Percentiles rank a stretch among this genome's conserved stretches.
Conservation (phyloP, 2,797 vertebrate species). For the Peromyscus nudipes region DNA sequence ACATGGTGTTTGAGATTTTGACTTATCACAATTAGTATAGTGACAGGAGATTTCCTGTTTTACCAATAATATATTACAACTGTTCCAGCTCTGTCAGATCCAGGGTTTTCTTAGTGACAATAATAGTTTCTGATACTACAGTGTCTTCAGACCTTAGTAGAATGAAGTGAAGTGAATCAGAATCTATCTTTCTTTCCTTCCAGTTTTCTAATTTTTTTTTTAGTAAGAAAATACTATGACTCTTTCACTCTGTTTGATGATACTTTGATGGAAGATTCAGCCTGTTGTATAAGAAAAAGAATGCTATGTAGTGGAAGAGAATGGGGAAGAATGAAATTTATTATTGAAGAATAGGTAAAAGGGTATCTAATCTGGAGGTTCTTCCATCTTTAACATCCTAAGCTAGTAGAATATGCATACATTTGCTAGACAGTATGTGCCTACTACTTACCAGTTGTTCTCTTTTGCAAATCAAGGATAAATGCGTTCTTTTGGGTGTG, state of each 20-base stretch:
- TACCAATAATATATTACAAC: not conserved
- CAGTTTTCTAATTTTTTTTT: not conserved
- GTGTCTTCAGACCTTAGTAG: not conserved
- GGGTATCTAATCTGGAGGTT: not conserved
- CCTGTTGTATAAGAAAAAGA: not conserved
- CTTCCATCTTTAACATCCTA: not conserved
- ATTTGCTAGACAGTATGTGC: not conserved
- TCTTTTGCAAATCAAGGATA: not conserved
- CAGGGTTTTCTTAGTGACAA: not conserved
- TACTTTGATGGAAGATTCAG: not conserved
- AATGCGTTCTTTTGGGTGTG: not conserved
- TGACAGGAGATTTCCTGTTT: not conserved
- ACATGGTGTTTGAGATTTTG: constrained; percentile 32
- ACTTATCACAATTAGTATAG: not conserved
- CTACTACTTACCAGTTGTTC: not conserved
- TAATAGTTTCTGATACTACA: not conserved
- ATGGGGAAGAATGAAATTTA: not conserved
- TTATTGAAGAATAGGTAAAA: not conserved
- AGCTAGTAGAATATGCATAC: not conserved
- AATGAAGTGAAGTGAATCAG: not conserved
- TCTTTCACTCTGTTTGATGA: not conserved
- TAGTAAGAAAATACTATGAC: not conserved
- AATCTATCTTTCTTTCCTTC: not conserved
- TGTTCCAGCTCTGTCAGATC: not conserved
- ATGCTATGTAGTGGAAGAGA: not conserved